Evolutionary conservation across 2,888 invertebrate species (phyloP), one percentile per base, ranked within the genome.

Genomic region (Myopa tessellatipennis): DNA sequence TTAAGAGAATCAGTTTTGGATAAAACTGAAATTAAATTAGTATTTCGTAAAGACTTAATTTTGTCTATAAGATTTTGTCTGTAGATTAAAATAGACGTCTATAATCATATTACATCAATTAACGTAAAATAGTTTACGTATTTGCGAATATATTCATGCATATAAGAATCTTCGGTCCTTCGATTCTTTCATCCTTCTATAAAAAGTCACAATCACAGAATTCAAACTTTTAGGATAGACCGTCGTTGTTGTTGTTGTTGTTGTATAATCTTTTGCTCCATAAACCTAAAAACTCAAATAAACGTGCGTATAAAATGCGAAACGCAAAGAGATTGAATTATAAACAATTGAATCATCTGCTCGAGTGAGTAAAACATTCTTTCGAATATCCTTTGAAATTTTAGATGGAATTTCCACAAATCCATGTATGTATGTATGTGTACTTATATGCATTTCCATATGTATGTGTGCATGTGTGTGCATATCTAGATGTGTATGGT

Each of bases 271-370:
- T 71, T 18, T 8, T 10, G 71, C 16, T 55, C 61, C 14, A 61
- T 61, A 61, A 61, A 34, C 18, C 7, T n/a, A 50, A 50, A 40
- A 52, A 68, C n/a, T 26, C n/a, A 60, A 34, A n/a, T 60, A 71
- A 71, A 71, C 71, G 71, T 71, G 71, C 60, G 40, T 38, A 60
- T 18, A 60, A 71, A 71, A 71, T 60, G 26, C 4, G 6, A 40
- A 60, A 60, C 58, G 58, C 71, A 71, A 60, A 71, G 10, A 61
- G 40, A 73, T 73, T 73, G 61, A 60, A 45, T 73, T 67, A 52
- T 74, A 12, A 52, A 52, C 45, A 74, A 67, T 67, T 55, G 38
- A 68, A 67, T 74, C 55, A 58, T 34, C 36, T 55, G 40, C 67
- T 26, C 58, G 67, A 74, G 18, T 58, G 68, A 60, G 26, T 34